Evolutionary conservation across 2,888 invertebrate genomes (phyloP).

Genomic region (Stomorhina lunata): DNA sequence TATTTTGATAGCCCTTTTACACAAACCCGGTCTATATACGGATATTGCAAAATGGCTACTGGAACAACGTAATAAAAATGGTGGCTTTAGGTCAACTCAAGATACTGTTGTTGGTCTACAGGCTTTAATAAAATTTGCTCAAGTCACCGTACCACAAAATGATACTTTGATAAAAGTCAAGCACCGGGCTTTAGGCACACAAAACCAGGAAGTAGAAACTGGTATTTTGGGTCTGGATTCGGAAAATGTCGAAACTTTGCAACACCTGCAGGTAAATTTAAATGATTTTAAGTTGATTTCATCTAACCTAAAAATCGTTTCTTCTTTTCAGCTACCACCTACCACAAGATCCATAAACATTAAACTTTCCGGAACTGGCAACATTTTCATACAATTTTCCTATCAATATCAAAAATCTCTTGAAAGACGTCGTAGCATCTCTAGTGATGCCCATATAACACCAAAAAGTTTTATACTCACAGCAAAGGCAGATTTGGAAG

Average conservation of each 20-base stretch:
- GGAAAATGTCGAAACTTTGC: background rate
- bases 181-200: no score
- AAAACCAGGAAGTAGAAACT: conserved; percentile 5
- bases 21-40: conserved; percentile 68
- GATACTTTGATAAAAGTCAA: no score
- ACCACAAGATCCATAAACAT: conserved; percentile 14
- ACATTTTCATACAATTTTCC: conserved; percentile 10
- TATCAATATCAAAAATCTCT: background rate
- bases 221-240: background rate
- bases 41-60: conserved; percentile 86
- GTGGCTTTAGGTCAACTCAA: conserved; percentile 87
- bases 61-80: conserved; percentile 83
- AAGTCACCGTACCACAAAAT: no score
- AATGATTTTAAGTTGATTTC: background rate
- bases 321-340: background rate
- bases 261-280: conserved; percentile 1
- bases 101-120: conserved; percentile 87
- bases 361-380: background rate
- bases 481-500: background rate
- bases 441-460: no score
- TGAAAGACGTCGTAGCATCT: no score
- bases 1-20: conserved; percentile 83
- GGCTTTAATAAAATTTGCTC: conserved; percentile 84
- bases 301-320: background rate
- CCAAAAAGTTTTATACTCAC: background rate